A percentile compares a stretch with the other conserved stretches of the same genome.
These are phyloP conservation scores for Synanceia verrucosa DNA, from an alignment of 2,797 vertebrate genomes.

Conservation along the genomic window DNA sequence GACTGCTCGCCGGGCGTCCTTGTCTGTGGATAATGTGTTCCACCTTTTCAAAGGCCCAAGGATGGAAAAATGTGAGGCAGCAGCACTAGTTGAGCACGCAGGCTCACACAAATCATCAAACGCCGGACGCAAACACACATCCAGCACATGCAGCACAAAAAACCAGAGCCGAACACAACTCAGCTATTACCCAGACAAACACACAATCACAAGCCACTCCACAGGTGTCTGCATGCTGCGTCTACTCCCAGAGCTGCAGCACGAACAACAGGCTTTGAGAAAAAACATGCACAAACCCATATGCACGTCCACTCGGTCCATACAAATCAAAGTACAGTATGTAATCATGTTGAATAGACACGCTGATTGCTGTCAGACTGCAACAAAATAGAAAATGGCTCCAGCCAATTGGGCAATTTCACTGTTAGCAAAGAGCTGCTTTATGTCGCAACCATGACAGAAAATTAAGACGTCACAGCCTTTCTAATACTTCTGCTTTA, in stretches of 20 bases:
- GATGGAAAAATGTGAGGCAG: conserved; percentile 56
- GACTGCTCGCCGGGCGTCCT: conserved; percentile 61
- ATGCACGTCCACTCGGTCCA: conserved; percentile 4
- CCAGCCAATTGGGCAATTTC: conserved; percentile 31
- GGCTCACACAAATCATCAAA: conserved; percentile 38
- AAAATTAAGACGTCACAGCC: background rate
- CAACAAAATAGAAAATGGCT: conserved; percentile 25
- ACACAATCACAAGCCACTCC: conserved; percentile 25
- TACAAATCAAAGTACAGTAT: conserved; percentile 16
- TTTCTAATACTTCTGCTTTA: background rate
- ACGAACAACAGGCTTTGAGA: conserved; percentile 29
- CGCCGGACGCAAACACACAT: conserved; percentile 24
- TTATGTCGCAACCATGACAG: background rate
- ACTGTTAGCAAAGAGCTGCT: background rate
- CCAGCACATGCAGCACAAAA: conserved; percentile 11
- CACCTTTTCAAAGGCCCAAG: conserved; percentile 60
- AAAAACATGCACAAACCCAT: conserved; percentile 11
- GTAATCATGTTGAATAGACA: conserved; percentile 33
- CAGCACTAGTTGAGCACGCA: conserved; percentile 29
- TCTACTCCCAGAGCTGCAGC: background rate
- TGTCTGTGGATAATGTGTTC: conserved; percentile 64
- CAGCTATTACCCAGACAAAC: conserved; percentile 30
- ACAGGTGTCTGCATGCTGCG: conserved; percentile 51
- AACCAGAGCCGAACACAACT: background rate
- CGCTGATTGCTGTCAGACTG: conserved; percentile 24